A percentile compares a stretch with the other conserved stretches of the same genome.
Conservation (phyloP, 2,797 vertebrate genomes). For the Eremophila alpestris region DNA sequence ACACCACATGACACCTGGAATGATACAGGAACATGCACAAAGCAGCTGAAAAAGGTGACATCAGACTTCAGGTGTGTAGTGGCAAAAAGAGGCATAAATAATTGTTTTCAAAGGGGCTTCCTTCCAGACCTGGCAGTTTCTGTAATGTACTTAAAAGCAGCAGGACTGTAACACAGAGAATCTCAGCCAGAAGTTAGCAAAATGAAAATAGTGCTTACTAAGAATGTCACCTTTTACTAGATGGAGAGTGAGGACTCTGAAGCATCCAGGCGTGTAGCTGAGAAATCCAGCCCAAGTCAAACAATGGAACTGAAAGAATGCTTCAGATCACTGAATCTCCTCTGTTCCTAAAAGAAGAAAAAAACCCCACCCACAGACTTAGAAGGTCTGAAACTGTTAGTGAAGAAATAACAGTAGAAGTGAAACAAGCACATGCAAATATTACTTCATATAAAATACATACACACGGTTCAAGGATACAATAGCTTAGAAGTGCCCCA, state of each 20-base stretch:
- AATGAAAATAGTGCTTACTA: neutral
- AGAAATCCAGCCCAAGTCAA: neutral
- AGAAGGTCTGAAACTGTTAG: neutral
- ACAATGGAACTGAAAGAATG: conserved; percentile 1
- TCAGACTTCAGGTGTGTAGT: neutral
- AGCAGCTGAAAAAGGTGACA: neutral
- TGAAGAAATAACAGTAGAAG: neutral
- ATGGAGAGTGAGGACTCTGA: neutral
- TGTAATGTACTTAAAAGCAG: neutral
- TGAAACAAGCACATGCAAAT: neutral
- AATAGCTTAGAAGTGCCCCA: neutral
- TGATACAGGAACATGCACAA: neutral
- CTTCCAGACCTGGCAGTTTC: neutral
- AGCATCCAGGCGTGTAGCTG: neutral
- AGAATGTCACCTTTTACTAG: neutral
- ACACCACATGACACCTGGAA: neutral
- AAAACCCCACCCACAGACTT: neutral
- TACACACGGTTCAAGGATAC: neutral
- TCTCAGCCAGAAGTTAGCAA: neutral
- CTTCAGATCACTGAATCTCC: neutral
- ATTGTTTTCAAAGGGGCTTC: conserved; percentile 4
- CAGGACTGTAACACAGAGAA: neutral
- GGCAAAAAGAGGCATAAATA: neutral
- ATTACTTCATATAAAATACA: neutral
- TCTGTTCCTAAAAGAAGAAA: neutral